Conservation (phyloP, 1,140 invertebrate species). For the Musca vetustissima region DNA sequence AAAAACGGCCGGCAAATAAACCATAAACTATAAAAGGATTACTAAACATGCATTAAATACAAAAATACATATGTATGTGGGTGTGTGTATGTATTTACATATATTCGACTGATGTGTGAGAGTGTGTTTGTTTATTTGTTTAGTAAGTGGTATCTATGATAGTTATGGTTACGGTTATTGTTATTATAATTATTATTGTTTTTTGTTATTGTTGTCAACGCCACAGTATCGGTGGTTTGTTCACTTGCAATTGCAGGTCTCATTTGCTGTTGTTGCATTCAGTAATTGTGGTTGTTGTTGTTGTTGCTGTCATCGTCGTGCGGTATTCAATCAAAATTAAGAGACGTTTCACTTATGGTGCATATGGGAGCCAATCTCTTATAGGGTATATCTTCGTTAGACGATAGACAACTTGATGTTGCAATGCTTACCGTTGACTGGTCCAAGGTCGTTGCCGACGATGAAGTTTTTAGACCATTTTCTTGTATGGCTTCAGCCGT, state of each 20-base stretch:
- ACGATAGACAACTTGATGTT: neutral
- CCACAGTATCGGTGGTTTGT: too few species aligned
- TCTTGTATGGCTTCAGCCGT: constrained; percentile 1
- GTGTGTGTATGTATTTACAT: too few species aligned
- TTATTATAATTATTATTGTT: too few species aligned
- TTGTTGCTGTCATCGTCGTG: neutral
- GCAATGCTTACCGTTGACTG: constrained; percentile 44
- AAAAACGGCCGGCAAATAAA: too few species aligned
- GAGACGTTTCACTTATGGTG: constrained; percentile 47
- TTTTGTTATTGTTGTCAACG: too few species aligned
- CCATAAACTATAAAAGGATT: too few species aligned
- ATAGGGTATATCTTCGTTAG: constrained; percentile 26
- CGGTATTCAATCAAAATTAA: constrained; percentile 23
- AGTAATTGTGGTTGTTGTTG: neutral
- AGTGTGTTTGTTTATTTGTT: too few species aligned
- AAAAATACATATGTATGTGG: too few species aligned
- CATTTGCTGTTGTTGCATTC: neutral
- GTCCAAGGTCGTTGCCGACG: neutral
- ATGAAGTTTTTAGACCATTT: constrained; percentile 7
- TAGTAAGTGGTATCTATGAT: too few species aligned
- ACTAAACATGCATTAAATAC: too few species aligned
- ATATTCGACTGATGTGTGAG: too few species aligned
- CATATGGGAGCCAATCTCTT: constrained; percentile 46
- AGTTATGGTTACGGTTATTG: too few species aligned
- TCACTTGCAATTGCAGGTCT: neutral